Conservation (phyloP, 2,797 vertebrate genomes). For the Mus spretus region DNA sequence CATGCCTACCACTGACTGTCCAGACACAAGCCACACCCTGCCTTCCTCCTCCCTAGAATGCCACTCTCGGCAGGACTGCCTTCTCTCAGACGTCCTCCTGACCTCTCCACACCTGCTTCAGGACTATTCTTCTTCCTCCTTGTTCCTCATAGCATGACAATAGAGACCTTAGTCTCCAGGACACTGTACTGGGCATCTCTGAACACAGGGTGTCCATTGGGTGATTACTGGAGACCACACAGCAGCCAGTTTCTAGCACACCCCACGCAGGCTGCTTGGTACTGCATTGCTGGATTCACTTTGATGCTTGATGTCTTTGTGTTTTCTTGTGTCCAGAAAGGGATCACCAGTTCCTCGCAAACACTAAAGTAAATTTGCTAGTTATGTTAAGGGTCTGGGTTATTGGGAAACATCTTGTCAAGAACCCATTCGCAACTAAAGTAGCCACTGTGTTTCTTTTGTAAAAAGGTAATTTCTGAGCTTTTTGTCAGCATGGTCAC, state of each 20-base stretch:
- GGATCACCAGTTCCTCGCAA: neutral
- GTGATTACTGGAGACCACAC: slow-evolving; percentile 40
- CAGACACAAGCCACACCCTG: neutral
- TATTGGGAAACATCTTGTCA: slow-evolving; percentile 51
- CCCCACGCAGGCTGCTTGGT: slow-evolving; percentile 64
- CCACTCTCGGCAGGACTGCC: too few species aligned
- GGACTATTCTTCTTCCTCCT: neutral
- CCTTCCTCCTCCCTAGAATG: slow-evolving; percentile 7
- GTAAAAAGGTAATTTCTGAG: slow-evolving; percentile 64
- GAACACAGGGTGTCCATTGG: neutral
- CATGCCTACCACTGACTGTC: neutral
- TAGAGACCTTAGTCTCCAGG: neutral
- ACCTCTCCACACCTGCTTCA: slow-evolving; percentile 67
- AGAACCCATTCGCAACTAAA: slow-evolving; percentile 68
- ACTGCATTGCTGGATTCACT: slow-evolving; percentile 58
- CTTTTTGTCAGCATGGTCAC: slow-evolving; percentile 72
- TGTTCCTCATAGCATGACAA: neutral
- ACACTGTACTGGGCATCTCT: neutral
- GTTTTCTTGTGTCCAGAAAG: slow-evolving; percentile 32
- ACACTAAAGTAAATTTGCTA: neutral
- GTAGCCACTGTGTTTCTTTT: slow-evolving; percentile 71
- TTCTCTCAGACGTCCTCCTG: slow-evolving; percentile 48
- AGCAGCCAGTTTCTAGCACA: slow-evolving; percentile 57
- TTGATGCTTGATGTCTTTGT: neutral
- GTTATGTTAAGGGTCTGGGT: neutral